Evolutionary conservation across 2,888 invertebrate genomes (phyloP).

Genomic region (Pollenia angustigena): DNA sequence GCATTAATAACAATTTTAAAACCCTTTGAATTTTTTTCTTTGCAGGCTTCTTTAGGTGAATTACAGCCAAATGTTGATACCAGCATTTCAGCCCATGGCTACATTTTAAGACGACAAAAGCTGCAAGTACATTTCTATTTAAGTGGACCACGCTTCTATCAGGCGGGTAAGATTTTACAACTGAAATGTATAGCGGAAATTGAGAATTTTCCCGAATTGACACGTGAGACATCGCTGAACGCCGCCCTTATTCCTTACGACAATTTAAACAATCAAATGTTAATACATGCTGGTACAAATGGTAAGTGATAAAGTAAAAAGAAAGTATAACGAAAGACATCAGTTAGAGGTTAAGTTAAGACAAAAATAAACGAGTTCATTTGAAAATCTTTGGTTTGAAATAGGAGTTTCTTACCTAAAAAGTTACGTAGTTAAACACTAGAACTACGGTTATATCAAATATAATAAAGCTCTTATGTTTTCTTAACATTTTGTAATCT

Average conservation of each 20-base stretch:
- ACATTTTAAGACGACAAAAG: constrained; percentile 81
- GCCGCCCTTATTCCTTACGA: constrained; percentile 81
- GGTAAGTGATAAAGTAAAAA: constrained; percentile 74
- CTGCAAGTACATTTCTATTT: constrained; percentile 83
- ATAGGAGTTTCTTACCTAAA: too few relatives aligned
- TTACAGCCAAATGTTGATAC: constrained; percentile 82
- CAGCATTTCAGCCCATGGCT: constrained; percentile 83
- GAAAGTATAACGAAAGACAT: too few relatives aligned
- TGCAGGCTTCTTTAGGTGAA: constrained; percentile 81
- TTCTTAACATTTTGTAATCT: too few relatives aligned
- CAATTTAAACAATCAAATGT: constrained; percentile 84
- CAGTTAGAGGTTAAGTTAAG: too few relatives aligned
- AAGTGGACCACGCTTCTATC: constrained; percentile 82
- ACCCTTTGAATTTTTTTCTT: constrained; percentile 3
- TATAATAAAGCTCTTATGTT: too few relatives aligned
- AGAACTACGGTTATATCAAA: too few relatives aligned
- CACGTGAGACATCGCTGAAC: constrained; percentile 81
- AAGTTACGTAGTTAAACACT: too few relatives aligned
- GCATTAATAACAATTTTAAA: too few relatives aligned
- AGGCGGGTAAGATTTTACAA: constrained; percentile 80
- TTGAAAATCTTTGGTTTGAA: too few relatives aligned
- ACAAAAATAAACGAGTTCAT: too few relatives aligned
- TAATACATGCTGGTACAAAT: constrained; percentile 79
- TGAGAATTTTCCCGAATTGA: constrained; percentile 82
- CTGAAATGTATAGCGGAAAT: constrained; percentile 84